Percentiles rank a stretch among this genome's conserved stretches.
phyloP scores from a whole-genome alignment of 2,797 vertebrate genomes.

The Xenops minutus region DNA sequence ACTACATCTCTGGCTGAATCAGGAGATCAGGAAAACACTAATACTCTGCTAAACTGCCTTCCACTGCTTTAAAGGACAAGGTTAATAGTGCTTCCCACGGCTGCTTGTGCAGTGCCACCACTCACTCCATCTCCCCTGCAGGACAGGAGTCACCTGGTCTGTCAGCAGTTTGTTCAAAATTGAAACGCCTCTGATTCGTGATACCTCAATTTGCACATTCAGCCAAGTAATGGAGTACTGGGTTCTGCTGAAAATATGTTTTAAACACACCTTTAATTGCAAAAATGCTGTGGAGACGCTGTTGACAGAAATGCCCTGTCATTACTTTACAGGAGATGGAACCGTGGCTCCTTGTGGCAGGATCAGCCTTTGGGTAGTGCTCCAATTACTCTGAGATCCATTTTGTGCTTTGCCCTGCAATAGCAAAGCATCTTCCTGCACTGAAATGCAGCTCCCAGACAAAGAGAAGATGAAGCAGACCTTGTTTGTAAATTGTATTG shows the following conservation, averaged over 20 bases:
- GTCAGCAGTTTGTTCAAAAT: background rate
- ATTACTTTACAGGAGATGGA: background rate
- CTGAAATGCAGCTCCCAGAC: background rate
- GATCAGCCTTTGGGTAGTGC: background rate
- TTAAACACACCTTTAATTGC: background rate
- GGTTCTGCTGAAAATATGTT: background rate
- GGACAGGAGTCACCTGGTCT: background rate
- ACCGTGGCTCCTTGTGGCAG: background rate
- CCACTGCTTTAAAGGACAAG: background rate
- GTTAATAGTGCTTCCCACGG: background rate
- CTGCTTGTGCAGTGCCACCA: background rate
- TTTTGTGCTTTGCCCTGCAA: background rate
- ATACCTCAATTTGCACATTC: background rate
- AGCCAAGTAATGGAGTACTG: rapidly evolving
- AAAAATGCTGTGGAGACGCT: background rate
- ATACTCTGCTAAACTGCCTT: background rate
- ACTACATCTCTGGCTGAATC: background rate
- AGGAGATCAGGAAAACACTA: background rate
- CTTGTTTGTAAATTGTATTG: background rate
- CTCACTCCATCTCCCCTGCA: background rate
- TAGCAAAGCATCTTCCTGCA: background rate
- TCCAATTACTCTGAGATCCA: background rate
- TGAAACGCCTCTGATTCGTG: background rate
- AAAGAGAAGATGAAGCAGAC: background rate
- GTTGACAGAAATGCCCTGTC: background rate